These are phyloP conservation scores for Poecilobothrus nobilitatus DNA, from an alignment of 2,888 invertebrate species.

Conservation along the genomic window DNA sequence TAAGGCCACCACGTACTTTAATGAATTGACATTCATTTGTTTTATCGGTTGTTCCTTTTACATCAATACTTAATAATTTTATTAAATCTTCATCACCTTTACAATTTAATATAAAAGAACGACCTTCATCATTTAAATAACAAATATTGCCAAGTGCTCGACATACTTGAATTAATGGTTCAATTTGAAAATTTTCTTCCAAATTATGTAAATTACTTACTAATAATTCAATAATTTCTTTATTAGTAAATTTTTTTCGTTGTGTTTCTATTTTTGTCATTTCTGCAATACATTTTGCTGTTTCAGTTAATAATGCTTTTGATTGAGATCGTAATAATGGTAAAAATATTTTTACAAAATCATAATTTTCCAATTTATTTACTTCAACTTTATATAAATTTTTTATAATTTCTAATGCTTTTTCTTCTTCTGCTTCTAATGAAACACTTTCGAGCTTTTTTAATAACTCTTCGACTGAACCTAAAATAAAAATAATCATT, in stretches of 20 bases:
- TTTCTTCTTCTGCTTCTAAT: not conserved
- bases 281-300: constrained; percentile 69
- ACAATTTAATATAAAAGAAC: constrained; percentile 46
- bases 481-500: not conserved
- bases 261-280: constrained; percentile 69
- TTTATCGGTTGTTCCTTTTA: constrained; percentile 28
- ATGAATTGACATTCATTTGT: constrained; percentile 47
- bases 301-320: constrained; percentile 33
- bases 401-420: not conserved
- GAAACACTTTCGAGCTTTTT: not conserved
- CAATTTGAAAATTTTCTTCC: constrained; percentile 36
- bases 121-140: constrained; percentile 70
- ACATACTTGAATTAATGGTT: constrained; percentile 63
- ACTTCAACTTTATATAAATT: not conserved
- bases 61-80: constrained; percentile 41
- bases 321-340: not conserved
- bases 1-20: constrained; percentile 61
- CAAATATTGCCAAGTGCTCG: constrained; percentile 83
- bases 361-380: not conserved
- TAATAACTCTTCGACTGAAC: not conserved
- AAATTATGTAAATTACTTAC: constrained; percentile 36
- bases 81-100: constrained; percentile 48
- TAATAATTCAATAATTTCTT: constrained; percentile 52
- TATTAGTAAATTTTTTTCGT: constrained; percentile 59
- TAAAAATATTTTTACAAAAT: constrained; percentile 1